phyloP scores from a whole-genome alignment of 2,113 vertebrate species.

The Entelurus aequoreus region DNA sequence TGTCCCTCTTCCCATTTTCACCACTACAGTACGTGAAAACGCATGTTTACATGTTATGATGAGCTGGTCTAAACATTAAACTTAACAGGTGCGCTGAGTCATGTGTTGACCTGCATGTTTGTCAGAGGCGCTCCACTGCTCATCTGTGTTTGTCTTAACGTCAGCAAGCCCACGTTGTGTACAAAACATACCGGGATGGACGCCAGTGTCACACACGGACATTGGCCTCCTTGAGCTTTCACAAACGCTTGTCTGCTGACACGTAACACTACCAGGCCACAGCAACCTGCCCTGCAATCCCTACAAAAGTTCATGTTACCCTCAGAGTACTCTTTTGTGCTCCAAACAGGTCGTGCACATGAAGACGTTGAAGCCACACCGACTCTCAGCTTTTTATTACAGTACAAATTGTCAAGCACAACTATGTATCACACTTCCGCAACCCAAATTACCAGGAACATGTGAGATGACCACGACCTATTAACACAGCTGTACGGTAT shows the following conservation, averaged over 20 bases:
- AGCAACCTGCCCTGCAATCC: conserved; percentile 11
- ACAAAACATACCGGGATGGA: conserved; percentile 7
- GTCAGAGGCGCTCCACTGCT: conserved; percentile 1
- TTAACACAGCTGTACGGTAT: conserved; percentile 1
- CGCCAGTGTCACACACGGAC: background rate
- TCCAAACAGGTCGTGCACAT: conserved; percentile 3
- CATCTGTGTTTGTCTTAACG: conserved; percentile 1
- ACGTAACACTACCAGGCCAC: conserved; percentile 1
- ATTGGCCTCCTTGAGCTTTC: background rate
- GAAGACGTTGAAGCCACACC: conserved; percentile 1
- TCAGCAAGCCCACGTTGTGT: conserved; percentile 1
- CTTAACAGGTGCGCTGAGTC: conserved; percentile 8
- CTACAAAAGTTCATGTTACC: conserved; percentile 2
- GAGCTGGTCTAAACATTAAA: conserved; percentile 10
- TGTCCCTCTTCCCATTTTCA: background rate
- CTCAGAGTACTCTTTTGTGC: conserved; percentile 26
- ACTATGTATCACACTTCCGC: conserved; percentile 4
- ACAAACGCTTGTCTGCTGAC: conserved; percentile 17
- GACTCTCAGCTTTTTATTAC: conserved; percentile 6
- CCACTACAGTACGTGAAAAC: background rate
- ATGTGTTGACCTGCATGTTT: conserved; percentile 6
- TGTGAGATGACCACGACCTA: conserved; percentile 2
- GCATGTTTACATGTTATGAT: background rate
- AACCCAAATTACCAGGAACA: background rate
- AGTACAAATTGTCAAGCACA: background rate